Base-by-base conservation (phyloP, 2,888 invertebrate genomes). In the Platycnemis pennipes region DNA sequence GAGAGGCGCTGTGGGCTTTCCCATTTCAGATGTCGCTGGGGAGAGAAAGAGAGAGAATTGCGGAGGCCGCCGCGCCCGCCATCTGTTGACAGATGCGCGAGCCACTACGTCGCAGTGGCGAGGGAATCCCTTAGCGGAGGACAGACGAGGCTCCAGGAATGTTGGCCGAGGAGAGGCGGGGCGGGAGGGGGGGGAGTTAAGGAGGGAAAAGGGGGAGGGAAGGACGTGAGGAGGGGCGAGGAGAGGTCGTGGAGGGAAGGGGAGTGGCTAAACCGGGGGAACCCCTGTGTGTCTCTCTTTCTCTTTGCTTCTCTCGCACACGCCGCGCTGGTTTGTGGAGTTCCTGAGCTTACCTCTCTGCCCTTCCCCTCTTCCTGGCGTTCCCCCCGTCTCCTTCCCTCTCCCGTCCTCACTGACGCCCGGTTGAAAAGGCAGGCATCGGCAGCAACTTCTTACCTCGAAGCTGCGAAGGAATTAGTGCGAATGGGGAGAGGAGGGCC, bases 181-280 rank as follows among this genome's bases (percentile, higher is more conserved):
- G 94, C 91, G 94, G 94, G 69, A 86, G 94, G 94, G 88, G 94
- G 94, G 91, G 94, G 94, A 94, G 94, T 87, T 88, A 85, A 22
- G 91, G 85, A 85, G 63, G n/a, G 94, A 87, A 56, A 94, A 89
- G 94, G 85, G 88, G 94, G 53, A 88, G 94, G 94, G 94, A 94
- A 94, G 94, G 94, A 88, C 56, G 91, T 94, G 94, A 53, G 95
- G 88, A 94, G 94, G 94, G 91, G 77, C 95, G 96, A 95, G 86
- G 94, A 94, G 45, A 94, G 94, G 46, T 87, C 95, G 96, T 95
- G 96, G 95, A 95, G 94, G 96, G 96, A 96, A 96, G 96, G 89
- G 56, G 46, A 42, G 94, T 4, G 94, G 53, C 87, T 44, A 69
- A 96, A 96, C 97, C 97, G 97, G 97, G 97, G 97, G 97, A 97